phyloP scores from a whole-genome alignment of 2,888 invertebrate species.

The Drosophila crucigera region DNA sequence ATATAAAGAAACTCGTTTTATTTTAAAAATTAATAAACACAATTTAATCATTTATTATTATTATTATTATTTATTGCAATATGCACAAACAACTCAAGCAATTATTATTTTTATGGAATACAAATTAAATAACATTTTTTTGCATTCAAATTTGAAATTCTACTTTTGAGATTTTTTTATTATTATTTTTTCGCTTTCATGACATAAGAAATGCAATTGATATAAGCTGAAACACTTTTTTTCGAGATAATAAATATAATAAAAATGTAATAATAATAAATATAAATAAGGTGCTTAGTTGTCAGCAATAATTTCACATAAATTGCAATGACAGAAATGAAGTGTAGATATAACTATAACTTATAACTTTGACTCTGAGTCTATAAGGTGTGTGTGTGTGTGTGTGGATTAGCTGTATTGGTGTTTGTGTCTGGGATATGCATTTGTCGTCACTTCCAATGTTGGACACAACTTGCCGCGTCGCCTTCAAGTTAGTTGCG shows the following conservation, averaged over 20 bases:
- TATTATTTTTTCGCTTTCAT: neutral
- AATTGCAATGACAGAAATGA: neutral
- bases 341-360: neutral
- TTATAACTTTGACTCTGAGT: neutral
- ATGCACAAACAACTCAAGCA: neutral
- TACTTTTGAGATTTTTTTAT: neutral
- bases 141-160: neutral
- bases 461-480: constrained; percentile 30
- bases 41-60: neutral
- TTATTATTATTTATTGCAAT: neutral
- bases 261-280: no score
- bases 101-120: neutral
- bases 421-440: constrained; percentile 39
- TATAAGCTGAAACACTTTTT: neutral
- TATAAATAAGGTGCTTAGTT: neutral
- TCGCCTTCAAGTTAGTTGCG: constrained; percentile 43
- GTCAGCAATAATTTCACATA: neutral
- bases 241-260: neutral
- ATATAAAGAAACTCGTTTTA: neutral
- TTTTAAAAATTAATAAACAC: neutral
- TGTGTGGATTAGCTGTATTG: constrained; percentile 30
- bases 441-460: constrained; percentile 65
- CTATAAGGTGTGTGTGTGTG: neutral
- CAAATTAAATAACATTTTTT: neutral
- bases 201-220: neutral